Conservation (phyloP, 2,113 vertebrate genomes). For the Rhipidura dahli region DNA sequence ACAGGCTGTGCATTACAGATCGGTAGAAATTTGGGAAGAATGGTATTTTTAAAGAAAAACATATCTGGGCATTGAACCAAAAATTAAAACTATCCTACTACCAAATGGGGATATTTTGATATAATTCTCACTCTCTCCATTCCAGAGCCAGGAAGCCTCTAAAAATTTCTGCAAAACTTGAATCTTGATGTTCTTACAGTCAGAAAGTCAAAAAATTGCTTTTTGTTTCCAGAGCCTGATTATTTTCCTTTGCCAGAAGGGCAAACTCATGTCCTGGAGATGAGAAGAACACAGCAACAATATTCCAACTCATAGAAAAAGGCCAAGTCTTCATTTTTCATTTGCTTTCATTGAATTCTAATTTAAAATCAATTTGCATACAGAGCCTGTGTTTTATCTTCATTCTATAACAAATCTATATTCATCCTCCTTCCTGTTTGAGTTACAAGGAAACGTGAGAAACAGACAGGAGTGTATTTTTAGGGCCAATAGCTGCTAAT, state of each 20-base stretch:
- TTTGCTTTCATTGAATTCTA: neutral
- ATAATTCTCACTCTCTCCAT: neutral
- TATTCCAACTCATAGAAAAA: neutral
- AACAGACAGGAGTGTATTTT: neutral
- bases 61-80: neutral
- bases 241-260: neutral
- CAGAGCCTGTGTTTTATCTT: neutral
- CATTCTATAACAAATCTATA: accelerated
- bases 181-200: neutral
- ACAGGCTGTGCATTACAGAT: accelerated
- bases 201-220: neutral
- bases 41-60: neutral
- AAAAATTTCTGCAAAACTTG: neutral
- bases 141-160: neutral
- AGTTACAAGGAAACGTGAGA: neutral
- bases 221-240: neutral
- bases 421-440: neutral
- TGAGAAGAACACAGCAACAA: neutral
- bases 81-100: neutral
- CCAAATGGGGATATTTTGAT: neutral
- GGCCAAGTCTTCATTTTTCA: neutral
- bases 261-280: neutral
- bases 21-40: neutral
- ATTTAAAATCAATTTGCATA: neutral
- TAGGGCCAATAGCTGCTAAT: neutral